Percentiles rank a stretch among this genome's conserved stretches.
phyloP scores from a whole-genome alignment of 2,888 invertebrate species.

The Formica aserva region DNA sequence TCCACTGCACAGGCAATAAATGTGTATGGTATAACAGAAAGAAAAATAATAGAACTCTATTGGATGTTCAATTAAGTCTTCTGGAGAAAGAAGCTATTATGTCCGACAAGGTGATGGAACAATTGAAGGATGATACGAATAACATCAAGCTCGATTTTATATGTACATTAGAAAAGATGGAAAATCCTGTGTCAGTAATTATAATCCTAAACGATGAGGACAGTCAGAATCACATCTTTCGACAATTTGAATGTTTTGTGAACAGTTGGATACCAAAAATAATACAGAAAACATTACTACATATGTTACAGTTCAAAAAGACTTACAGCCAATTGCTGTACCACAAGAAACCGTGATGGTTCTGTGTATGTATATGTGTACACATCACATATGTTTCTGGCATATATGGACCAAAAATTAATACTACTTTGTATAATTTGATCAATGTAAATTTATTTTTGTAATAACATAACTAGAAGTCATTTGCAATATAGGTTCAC shows the following conservation, averaged over 20 bases:
- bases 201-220: conserved; percentile 77
- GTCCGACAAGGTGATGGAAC: conserved; percentile 79
- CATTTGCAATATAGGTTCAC: neutral
- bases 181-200: conserved; percentile 76
- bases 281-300: conserved; percentile 73
- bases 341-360: neutral
- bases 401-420: conserved; percentile 3
- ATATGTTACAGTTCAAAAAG: conserved; percentile 77
- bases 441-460: neutral
- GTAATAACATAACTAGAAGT: neutral
- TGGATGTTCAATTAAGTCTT: conserved; percentile 73
- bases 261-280: conserved; percentile 76
- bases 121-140: conserved; percentile 56
- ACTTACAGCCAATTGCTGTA: neutral
- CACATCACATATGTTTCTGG: neutral
- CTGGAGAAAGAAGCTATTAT: conserved; percentile 83
- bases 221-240: conserved; percentile 79
- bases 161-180: conserved; percentile 76
- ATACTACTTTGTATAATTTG: neutral
- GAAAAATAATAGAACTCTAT: conserved; percentile 75
- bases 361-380: neutral
- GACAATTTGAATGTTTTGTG: conserved; percentile 78
- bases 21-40: conserved; percentile 83
- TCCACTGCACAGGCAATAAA: conserved; percentile 80
- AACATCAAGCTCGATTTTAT: conserved; percentile 80